Conservation (phyloP, 2,797 vertebrate genomes). For the Takifugu ocellatus region DNA sequence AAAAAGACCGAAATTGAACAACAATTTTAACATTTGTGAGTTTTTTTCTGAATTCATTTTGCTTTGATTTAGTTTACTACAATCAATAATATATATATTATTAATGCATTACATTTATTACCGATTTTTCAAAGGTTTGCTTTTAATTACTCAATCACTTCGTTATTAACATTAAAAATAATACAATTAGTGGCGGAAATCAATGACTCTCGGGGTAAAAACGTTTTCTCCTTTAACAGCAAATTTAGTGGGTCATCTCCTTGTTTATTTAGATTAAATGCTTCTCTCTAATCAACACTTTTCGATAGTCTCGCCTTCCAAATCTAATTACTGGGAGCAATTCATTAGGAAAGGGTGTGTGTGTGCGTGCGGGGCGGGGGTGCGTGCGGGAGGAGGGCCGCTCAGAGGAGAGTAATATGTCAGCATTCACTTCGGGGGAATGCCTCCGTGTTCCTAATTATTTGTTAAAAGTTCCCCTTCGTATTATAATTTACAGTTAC, state of each 20-base stretch:
- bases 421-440: slow-evolving; percentile 26
- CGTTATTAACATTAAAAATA: too few relatives aligned
- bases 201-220: not conserved
- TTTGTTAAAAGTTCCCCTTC: slow-evolving; percentile 65
- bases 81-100: too few relatives aligned
- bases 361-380: slow-evolving; percentile 56
- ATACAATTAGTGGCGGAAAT: not conserved
- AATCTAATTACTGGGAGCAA: slow-evolving; percentile 90
- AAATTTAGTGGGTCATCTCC: slow-evolving; percentile 40
- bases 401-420: slow-evolving; percentile 53
- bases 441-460: slow-evolving; percentile 40
- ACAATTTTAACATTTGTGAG: not conserved
- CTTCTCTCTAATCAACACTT: slow-evolving; percentile 79
- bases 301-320: slow-evolving; percentile 79
- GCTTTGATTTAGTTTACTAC: too few relatives aligned
- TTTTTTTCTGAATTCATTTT: too few relatives aligned
- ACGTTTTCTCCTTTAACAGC: too few relatives aligned
- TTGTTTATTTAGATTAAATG: slow-evolving; percentile 80
- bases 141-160: too few relatives aligned
- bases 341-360: slow-evolving; percentile 81
- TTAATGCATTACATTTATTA: too few relatives aligned
- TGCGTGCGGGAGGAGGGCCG: slow-evolving; percentile 69
- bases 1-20: not conserved
- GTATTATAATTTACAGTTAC: slow-evolving; percentile 57
- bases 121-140: too few relatives aligned